Percentiles rank a stretch among this genome's conserved stretches.
phyloP scores from a whole-genome alignment of 92 coral and sea anemone genomes.

The Palythoa grandis region DNA sequence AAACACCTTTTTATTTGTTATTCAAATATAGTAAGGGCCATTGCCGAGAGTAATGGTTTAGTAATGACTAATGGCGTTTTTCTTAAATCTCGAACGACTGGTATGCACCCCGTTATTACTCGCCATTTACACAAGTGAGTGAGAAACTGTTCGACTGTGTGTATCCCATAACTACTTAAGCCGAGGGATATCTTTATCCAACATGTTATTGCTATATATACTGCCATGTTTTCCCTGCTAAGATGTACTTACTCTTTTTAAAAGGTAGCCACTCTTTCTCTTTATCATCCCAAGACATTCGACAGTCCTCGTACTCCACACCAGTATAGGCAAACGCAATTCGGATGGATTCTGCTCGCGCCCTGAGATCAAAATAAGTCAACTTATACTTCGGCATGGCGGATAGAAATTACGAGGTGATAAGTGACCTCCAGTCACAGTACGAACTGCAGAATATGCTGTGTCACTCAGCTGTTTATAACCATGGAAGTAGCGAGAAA shows the following conservation, averaged over 20 bases:
- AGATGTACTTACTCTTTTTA: constrained; percentile 6
- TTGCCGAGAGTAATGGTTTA: no score
- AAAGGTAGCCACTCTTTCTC: constrained; percentile 5
- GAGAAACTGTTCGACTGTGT: no score
- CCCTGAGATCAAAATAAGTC: constrained; percentile 2
- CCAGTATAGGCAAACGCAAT: constrained; percentile 16
- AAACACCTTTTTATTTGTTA: no score
- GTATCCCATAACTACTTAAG: background rate
- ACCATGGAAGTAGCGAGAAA: background rate
- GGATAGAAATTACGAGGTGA: background rate
- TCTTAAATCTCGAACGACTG: no score
- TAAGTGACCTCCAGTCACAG: background rate
- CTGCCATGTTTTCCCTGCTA: background rate
- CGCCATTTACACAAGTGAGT: no score
- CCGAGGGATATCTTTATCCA: background rate
- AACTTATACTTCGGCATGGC: constrained; percentile 10
- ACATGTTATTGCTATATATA: background rate
- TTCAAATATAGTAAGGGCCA: no score
- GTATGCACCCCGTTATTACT: no score
- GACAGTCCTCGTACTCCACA: constrained; percentile 16
- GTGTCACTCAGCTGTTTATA: background rate
- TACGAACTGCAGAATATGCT: background rate
- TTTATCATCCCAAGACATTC: background rate
- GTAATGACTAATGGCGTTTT: no score
- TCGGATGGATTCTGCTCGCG: constrained; percentile 23